Conservation (phyloP, 2,888 invertebrate genomes). For the Tetropium fuscum region DNA sequence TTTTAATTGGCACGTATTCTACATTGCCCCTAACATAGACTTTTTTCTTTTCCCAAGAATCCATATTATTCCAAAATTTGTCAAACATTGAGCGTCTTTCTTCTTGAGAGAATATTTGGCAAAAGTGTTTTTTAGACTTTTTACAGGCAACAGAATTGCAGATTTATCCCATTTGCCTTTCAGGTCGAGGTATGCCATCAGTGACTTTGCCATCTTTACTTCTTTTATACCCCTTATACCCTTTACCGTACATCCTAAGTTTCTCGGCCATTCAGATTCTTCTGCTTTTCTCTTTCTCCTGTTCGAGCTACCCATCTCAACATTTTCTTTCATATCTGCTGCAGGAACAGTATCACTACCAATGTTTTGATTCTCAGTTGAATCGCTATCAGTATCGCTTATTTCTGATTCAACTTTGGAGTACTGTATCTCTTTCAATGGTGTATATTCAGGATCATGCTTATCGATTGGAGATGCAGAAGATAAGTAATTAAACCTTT, state of each 20-base stretch:
- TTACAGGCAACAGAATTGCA: constrained; percentile 7
- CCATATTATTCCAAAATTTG: constrained; percentile 19
- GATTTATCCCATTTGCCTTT: neutral
- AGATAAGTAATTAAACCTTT: too few relatives aligned
- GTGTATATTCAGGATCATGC: neutral
- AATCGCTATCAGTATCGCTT: neutral
- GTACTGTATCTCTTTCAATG: neutral
- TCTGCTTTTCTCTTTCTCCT: constrained; percentile 12
- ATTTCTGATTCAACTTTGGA: neutral
- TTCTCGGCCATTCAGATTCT: constrained; percentile 7
- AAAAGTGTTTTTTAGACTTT: constrained; percentile 1
- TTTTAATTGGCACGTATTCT: constrained; percentile 5
- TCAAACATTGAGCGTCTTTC: constrained; percentile 4
- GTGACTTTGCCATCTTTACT: constrained; percentile 7
- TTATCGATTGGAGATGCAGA: too few relatives aligned
- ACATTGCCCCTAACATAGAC: constrained; percentile 11
- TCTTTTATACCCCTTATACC: constrained; percentile 20
- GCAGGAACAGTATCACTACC: too few relatives aligned
- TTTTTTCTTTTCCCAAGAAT: constrained; percentile 13
- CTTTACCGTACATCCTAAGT: constrained; percentile 1
- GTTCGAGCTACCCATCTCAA: neutral
- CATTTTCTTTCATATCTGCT: neutral
- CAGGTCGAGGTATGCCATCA: constrained; percentile 7
- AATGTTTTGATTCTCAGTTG: too few relatives aligned
- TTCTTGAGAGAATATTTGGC: constrained; percentile 1